Percentiles rank a stretch among this genome's conserved stretches.
These are phyloP conservation scores for Tenualosa ilisha DNA, from an alignment of 2,797 vertebrate genomes.

Conservation along the genomic window DNA sequence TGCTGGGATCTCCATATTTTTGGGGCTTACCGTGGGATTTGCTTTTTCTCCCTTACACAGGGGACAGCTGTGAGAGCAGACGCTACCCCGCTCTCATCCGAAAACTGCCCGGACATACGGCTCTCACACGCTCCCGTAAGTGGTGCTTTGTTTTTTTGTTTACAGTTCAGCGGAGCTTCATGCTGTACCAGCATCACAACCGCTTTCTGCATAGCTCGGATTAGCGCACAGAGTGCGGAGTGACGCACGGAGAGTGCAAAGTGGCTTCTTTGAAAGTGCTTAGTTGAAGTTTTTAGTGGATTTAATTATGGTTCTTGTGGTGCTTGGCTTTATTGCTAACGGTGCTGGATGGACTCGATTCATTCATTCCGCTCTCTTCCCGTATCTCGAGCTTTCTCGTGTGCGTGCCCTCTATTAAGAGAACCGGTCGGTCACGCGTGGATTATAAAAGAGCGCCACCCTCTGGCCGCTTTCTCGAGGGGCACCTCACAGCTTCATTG, in stretches of 20 bases:
- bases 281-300: constrained; percentile 8
- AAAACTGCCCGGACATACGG: constrained; percentile 20
- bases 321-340: background rate
- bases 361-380: background rate
- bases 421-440: background rate
- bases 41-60: constrained; percentile 25
- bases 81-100: constrained; percentile 25
- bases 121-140: constrained; percentile 14
- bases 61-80: constrained; percentile 32
- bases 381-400: background rate
- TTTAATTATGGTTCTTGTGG: background rate
- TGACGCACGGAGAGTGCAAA: background rate
- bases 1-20: constrained; percentile 30
- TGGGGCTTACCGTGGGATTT: constrained; percentile 24
- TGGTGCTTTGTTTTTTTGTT: background rate
- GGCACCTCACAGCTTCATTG: background rate
- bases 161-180: background rate
- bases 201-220: background rate
- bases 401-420: background rate
- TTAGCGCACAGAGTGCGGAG: background rate
- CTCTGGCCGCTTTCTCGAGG: constrained; percentile 30
- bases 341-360: background rate
- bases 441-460: constrained; percentile 38
- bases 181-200: background rate
- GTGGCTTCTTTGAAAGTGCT: constrained; percentile 11